phyloP scores from a whole-genome alignment of 2,113 vertebrate species.

The Callorhinus ursinus region DNA sequence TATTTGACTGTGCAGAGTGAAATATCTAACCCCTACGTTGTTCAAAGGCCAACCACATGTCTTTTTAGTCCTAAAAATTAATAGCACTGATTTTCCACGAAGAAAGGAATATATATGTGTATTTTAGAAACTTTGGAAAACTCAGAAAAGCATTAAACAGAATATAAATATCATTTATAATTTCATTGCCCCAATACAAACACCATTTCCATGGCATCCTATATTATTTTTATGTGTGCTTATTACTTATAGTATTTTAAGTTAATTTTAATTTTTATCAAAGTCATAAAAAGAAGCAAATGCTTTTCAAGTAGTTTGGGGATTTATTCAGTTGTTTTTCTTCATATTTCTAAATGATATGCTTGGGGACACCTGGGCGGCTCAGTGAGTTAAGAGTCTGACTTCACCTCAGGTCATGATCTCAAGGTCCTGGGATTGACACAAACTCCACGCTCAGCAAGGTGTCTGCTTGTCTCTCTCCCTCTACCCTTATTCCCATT shows the following conservation, averaged over 20 bases:
- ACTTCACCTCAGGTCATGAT: background rate
- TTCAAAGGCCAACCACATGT: background rate
- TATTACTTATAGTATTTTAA: background rate
- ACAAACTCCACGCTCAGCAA: background rate
- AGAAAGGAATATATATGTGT: background rate
- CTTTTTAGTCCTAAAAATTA: background rate
- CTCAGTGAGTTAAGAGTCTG: background rate
- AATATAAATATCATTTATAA: background rate
- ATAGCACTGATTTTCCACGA: background rate
- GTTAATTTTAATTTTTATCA: background rate
- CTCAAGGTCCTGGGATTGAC: background rate
- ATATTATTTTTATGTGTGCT: background rate
- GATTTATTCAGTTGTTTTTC: background rate
- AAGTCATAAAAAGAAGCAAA: background rate
- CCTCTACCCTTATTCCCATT: too few species aligned
- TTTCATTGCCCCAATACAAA: background rate
- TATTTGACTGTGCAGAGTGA: background rate
- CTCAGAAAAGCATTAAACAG: background rate
- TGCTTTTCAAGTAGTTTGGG: background rate
- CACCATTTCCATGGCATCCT: background rate
- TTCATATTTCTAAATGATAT: background rate
- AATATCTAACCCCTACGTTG: background rate
- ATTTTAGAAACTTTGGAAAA: background rate
- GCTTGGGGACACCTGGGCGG: background rate
- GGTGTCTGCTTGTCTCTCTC: background rate